Evolutionary conservation across 2,113 vertebrate species (phyloP), one percentile per base, ranked within the genome.

Genomic region (Engystomops pustulosus): DNA sequence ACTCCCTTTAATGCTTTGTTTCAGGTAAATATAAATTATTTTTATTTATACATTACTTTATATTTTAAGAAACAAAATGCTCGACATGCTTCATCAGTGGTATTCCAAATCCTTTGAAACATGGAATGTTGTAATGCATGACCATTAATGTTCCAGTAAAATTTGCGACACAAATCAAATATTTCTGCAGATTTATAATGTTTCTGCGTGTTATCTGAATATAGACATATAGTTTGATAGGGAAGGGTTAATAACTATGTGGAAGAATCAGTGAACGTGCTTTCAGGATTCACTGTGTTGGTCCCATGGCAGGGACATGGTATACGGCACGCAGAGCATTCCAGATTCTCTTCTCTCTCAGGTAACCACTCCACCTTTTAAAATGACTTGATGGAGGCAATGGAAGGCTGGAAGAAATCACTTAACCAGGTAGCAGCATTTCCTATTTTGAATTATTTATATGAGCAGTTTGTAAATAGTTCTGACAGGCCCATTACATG

Each of bases 361-460:
- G 60, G 78, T 65, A 80, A 62, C 36, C 18, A 32, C 17, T 68
- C 15, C 80, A 14, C 30, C 18, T 72, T 58, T 55, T 58, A 58
- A 58, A 62, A 47, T 60, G 69, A 62, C 47, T 58, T 62, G 23
- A 45, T 75, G 81, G 41, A 41, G 74, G 49, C 80, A 32, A 44
- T 82, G 80, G 51, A 49, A 20, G 67, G 47, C 36, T 83, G 23
- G 78, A 49, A 68, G 51, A 60, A 72, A 82, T 82, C 80, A 82
- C 80, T 82, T 82, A 74, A 82, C 69, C 80, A 82, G 80, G 69
- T 82, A 82, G 68, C 69, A 82, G 51, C 51, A 60, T 74, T 82
- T 74, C 80, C 80, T 82, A 82, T 67, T 55, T 36, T 82, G 69
- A 74, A 82, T 82, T 82, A 82, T 82, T 82, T 82, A 82, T 82